These are phyloP conservation scores for Zaprionus bogoriensis DNA, from an alignment of 2,888 invertebrate genomes.

Conservation along the genomic window DNA sequence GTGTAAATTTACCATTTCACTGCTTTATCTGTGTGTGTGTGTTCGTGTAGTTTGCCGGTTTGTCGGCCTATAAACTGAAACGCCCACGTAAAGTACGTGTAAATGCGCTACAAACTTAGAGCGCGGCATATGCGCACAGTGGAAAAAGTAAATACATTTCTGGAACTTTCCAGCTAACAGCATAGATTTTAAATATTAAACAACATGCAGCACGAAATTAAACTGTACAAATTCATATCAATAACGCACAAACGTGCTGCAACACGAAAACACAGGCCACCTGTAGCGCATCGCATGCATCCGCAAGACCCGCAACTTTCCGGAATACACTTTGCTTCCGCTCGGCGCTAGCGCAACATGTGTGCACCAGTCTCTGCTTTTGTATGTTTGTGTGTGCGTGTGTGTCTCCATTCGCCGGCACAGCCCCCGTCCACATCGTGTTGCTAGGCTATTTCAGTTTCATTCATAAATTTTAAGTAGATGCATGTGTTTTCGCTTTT, in stretches of 20 bases:
- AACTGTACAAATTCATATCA: not conserved
- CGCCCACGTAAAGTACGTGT: conserved; percentile 49
- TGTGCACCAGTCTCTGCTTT: conserved; percentile 42
- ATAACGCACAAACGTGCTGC: not conserved
- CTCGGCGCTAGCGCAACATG: conserved; percentile 69
- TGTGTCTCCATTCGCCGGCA: conserved; percentile 25
- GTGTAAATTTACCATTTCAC: conserved; percentile 65
- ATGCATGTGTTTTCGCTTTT: not conserved
- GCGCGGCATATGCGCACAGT: conserved; percentile 12
- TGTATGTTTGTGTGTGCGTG: conserved; percentile 13
- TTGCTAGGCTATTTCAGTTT: conserved; percentile 28
- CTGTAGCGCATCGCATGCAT: conserved; percentile 33
- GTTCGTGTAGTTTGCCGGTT: conserved; percentile 53
- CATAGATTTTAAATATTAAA: not conserved
- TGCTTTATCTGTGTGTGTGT: conserved; percentile 40
- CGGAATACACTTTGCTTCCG: conserved; percentile 47
- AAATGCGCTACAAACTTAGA: conserved; percentile 27
- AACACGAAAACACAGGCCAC: conserved; percentile 23
- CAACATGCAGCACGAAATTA: not conserved
- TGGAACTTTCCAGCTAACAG: not conserved
- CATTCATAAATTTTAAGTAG: conserved; percentile 40
- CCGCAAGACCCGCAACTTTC: conserved; percentile 43
- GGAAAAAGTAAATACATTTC: not conserved
- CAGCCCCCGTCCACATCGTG: conserved; percentile 34
- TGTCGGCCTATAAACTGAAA: conserved; percentile 45